Base-by-base conservation (phyloP, 2,113 vertebrate species). In the Trogon melanurus region DNA sequence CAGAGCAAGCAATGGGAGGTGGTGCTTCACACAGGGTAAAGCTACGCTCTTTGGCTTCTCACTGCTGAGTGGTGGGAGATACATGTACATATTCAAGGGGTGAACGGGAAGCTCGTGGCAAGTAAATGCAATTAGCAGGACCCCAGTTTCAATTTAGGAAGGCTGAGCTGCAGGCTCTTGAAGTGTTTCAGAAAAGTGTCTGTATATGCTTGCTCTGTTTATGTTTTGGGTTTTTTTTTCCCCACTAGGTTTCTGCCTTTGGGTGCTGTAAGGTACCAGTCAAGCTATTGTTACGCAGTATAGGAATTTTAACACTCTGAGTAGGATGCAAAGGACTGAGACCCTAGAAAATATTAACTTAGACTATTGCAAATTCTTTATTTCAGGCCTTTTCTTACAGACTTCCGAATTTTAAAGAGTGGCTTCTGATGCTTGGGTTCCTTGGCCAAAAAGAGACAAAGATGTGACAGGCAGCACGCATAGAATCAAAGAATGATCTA, bases 31-130 rank as follows among this genome's bases (percentile, higher is more conserved):
- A 0, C 4, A 5, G 3, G 20, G 51, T 19, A 19, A 58, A 29
- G 34, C 30, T 16, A 19, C 0, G 0, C 4, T 71, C 16, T 38
- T 54, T 2, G 1, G 5, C 38, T 88, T 38, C 57, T 30, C 4
- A 0, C n/a, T 57, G 71, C 29, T 75, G 48, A n/a, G 3, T 2
- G 45, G 22, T 51, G 64, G 41, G 56, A 61, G n/a, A 8, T 11
- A 6, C 3, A 7, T 41, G 41, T 41, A 41, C 2, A 0, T 9
- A 0, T 13, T n/a, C 16, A 4, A 38, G 64, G 44, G 44, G 2
- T 18, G 45, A 51, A 17, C 10, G 32, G 69, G 32, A 54, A 36
- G 18, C 13, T 61, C 13, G 10, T 11, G 38, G 41, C 41, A 58
- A 54, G 6, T 34, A 44, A 45, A 30, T 21, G 10, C 16, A 10